These are phyloP conservation scores for Amaurobius ferox DNA, from an alignment of 2,888 invertebrate genomes.

Conservation along the genomic window DNA sequence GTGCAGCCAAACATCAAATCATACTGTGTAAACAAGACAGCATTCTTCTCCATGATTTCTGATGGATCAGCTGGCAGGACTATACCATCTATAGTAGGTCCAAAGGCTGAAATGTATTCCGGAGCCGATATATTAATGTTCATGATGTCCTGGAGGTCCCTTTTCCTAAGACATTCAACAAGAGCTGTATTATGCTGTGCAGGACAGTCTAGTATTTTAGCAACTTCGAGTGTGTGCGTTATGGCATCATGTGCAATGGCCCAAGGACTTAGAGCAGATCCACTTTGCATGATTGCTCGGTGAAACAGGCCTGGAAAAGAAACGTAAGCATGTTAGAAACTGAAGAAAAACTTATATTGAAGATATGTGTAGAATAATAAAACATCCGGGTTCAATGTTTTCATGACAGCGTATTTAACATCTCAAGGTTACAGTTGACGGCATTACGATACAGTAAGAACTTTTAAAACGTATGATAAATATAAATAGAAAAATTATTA, in stretches of 20 bases:
- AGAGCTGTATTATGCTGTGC: constrained; percentile 81
- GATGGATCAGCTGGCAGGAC: constrained; percentile 85
- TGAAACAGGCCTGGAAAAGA: constrained; percentile 73
- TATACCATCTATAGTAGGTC: constrained; percentile 96
- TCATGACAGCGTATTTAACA: too few species aligned
- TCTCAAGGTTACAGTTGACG: too few species aligned
- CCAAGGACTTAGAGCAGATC: constrained; percentile 91
- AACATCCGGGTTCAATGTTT: too few species aligned
- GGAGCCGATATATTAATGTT: constrained; percentile 82
- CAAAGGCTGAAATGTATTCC: constrained; percentile 87
- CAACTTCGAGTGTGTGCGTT: constrained; percentile 85
- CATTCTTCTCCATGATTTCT: constrained; percentile 73
- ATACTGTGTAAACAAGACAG: constrained; percentile 79
- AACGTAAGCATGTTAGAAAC: too few species aligned
- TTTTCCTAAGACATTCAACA: constrained; percentile 77
- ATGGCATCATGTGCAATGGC: constrained; percentile 87
- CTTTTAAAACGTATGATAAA: too few species aligned
- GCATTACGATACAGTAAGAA: too few species aligned
- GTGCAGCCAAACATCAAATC: constrained; percentile 94
- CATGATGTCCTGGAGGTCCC: constrained; percentile 72
- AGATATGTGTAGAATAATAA: too few species aligned
- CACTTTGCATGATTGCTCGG: constrained; percentile 88
- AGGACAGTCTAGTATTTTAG: constrained; percentile 86
- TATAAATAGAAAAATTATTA: too few species aligned
- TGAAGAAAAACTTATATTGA: too few species aligned